Evolutionary conservation across 2,797 vertebrate genomes (phyloP).

Genomic region (Hydrocynus forskahlii): DNA sequence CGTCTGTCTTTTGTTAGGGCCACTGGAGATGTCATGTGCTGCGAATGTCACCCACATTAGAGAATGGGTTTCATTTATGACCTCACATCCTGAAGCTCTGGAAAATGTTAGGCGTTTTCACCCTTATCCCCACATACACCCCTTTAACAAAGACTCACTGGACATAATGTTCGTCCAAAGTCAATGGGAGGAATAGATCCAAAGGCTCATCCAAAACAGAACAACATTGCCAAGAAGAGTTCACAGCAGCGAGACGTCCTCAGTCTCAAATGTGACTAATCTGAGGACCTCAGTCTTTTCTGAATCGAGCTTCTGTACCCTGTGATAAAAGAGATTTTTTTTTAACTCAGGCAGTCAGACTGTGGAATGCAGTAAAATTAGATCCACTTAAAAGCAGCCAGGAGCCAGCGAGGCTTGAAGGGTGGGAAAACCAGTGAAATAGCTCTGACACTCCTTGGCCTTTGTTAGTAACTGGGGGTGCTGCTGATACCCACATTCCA

Average conservation of each 20-base stretch:
- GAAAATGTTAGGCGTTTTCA: slow-evolving; percentile 53
- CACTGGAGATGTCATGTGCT: slow-evolving; percentile 44
- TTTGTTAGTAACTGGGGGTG: slow-evolving; percentile 6
- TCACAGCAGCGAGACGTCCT: background rate
- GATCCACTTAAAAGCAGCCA: slow-evolving; percentile 23
- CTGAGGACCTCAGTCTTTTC: background rate
- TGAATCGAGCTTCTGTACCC: slow-evolving; percentile 9
- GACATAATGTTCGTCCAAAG: slow-evolving; percentile 38
- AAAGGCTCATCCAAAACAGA: background rate
- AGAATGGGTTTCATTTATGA: slow-evolving; percentile 58
- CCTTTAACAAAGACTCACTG: slow-evolving; percentile 36
- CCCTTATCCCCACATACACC: background rate
- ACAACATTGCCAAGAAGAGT: background rate
- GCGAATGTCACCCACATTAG: slow-evolving; percentile 50
- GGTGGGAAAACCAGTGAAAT: slow-evolving; percentile 34
- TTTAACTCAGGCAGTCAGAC: background rate
- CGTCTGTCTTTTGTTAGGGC: slow-evolving; percentile 36
- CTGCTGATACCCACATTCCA: slow-evolving; percentile 37
- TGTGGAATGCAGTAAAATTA: slow-evolving; percentile 44
- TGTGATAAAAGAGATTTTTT: background rate
- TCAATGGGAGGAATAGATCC: slow-evolving; percentile 1
- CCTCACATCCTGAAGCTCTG: slow-evolving; percentile 62
- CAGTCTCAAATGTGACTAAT: background rate
- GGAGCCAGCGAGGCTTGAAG: slow-evolving; percentile 1
- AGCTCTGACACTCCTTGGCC: background rate